Evolutionary conservation across 2,888 invertebrate species (phyloP).

Genomic region (Xylota sylvarum): DNA sequence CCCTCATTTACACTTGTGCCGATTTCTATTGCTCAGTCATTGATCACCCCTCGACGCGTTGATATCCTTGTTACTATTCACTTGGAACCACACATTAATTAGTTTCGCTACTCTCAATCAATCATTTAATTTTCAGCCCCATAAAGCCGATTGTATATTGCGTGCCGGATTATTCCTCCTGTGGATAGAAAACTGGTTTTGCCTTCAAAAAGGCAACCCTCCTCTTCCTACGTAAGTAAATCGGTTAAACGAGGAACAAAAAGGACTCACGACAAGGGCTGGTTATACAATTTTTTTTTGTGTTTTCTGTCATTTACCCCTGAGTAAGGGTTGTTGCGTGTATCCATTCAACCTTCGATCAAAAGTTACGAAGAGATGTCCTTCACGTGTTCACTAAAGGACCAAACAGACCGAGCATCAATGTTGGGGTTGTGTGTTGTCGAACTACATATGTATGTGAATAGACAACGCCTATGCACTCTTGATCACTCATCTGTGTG

Average conservation of each 20-base stretch:
- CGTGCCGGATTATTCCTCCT: constrained; percentile 59
- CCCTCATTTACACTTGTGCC: constrained; percentile 54
- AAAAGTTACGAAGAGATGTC: constrained; percentile 28
- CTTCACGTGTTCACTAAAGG: constrained; percentile 12
- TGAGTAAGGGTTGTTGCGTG: constrained; percentile 40
- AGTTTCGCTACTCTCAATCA: constrained; percentile 83
- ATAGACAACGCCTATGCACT: constrained; percentile 8
- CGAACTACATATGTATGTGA: constrained; percentile 14
- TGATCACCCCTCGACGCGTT: constrained; percentile 29
- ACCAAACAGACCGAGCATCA: background rate
- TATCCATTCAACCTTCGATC: constrained; percentile 29
- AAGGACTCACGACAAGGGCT: constrained; percentile 52
- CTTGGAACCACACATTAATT: constrained; percentile 82
- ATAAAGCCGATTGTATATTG: constrained; percentile 80
- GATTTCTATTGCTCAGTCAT: background rate
- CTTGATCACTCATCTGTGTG: constrained; percentile 30
- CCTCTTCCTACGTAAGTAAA: constrained; percentile 57
- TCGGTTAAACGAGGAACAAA: constrained; percentile 72
- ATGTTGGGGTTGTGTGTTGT: constrained; percentile 13
- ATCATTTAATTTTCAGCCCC: constrained; percentile 84
- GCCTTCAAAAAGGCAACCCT: constrained; percentile 53
- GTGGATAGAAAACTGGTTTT: constrained; percentile 58
- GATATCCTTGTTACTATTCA: constrained; percentile 71
- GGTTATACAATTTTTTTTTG: constrained; percentile 42
- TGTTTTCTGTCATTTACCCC: constrained; percentile 12